phyloP scores from a whole-genome alignment of 2,113 vertebrate species.

The Callocephalon fimbriatum region DNA sequence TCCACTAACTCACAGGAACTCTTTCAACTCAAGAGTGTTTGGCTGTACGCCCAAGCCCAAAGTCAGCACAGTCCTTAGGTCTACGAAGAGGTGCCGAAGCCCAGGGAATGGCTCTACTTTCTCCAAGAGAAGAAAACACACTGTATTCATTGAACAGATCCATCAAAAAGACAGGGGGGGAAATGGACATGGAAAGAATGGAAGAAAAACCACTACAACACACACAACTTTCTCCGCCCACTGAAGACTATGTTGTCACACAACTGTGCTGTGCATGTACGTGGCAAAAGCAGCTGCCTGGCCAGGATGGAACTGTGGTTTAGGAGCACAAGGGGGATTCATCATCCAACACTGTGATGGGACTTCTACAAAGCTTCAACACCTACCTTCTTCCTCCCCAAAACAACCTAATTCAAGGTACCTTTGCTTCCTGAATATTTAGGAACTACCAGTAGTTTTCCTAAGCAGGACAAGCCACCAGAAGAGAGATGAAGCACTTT shows the following conservation, averaged over 20 bases:
- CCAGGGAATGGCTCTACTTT: background rate
- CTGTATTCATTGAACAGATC: fast-evolving
- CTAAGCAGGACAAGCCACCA: background rate
- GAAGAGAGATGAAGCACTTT: background rate
- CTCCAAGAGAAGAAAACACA: background rate
- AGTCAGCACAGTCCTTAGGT: background rate
- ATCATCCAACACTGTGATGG: fast-evolving
- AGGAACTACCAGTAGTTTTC: background rate
- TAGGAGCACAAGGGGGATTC: background rate
- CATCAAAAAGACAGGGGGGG: no score
- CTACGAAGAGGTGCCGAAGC: fast-evolving
- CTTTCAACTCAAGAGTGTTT: background rate
- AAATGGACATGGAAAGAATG: background rate
- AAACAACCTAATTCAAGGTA: background rate
- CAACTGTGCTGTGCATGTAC: fast-evolving
- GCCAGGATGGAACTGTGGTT: background rate
- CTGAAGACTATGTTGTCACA: fast-evolving
- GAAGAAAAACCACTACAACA: background rate
- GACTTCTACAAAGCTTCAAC: background rate
- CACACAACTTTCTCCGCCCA: fast-evolving
- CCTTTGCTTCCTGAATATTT: background rate
- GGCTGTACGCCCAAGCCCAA: fast-evolving
- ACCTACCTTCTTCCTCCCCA: background rate
- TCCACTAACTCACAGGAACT: fast-evolving
- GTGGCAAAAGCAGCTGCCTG: background rate